A percentile compares a stretch with the other conserved stretches of the same genome.
These are phyloP conservation scores for Malurus elegans DNA, from an alignment of 2,113 vertebrate genomes.

Conservation along the genomic window DNA sequence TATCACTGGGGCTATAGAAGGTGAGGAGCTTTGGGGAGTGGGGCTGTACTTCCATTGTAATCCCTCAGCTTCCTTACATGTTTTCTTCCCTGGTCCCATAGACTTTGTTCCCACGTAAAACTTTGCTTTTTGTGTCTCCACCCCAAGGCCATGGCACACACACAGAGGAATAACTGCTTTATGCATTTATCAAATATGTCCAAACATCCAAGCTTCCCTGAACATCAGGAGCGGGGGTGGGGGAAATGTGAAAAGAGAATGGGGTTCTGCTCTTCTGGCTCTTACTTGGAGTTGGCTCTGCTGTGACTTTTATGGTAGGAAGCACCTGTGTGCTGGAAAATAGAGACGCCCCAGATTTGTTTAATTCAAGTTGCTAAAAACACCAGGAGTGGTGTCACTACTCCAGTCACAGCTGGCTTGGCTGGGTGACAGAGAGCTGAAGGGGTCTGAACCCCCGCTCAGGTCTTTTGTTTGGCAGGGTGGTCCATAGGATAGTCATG, in stretches of 20 bases:
- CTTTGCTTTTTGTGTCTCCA: not conserved
- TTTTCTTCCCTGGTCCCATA: not conserved
- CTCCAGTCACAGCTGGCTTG: not conserved
- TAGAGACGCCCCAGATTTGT: not conserved
- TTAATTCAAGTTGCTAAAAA: not conserved
- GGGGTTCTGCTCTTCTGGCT: not conserved
- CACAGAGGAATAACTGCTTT: not conserved
- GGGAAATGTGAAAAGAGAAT: not conserved
- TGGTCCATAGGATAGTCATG: not conserved
- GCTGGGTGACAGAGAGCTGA: not conserved
- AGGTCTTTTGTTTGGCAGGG: not conserved
- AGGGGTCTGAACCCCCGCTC: not conserved
- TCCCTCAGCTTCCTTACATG: accelerated
- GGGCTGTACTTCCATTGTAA: not conserved
- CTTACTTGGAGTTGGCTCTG: not conserved
- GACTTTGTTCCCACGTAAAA: not conserved
- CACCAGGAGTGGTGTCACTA: not conserved
- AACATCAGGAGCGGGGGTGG: not conserved
- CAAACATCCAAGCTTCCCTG: not conserved
- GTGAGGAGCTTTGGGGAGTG: not conserved
- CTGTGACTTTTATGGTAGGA: not conserved
- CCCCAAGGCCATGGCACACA: not conserved
- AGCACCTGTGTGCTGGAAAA: not conserved
- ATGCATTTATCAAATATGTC: not conserved
- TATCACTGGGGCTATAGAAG: not conserved